Conservation (phyloP, 2,113 vertebrate genomes). For the Corythaixoides concolor region DNA sequence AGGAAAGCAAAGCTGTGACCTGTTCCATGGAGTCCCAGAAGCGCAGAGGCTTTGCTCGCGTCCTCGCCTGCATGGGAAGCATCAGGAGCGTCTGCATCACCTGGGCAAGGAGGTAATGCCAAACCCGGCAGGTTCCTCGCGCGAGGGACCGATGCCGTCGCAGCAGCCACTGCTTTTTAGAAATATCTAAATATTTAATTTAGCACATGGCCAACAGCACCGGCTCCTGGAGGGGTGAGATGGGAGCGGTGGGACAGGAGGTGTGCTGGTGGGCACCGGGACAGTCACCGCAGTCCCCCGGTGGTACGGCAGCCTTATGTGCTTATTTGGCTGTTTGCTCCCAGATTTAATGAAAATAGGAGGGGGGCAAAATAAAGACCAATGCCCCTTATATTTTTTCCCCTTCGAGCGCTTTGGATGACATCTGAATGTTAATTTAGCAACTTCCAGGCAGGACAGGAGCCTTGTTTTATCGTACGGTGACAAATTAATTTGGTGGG, state of each 20-base stretch:
- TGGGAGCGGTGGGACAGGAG: neutral
- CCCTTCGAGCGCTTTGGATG: neutral
- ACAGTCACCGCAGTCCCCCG: neutral
- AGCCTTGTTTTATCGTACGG: neutral
- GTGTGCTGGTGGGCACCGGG: neutral
- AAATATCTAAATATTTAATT: no score
- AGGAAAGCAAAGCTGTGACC: accelerated
- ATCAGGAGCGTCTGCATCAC: neutral
- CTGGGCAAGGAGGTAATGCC: neutral
- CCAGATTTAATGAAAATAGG: neutral
- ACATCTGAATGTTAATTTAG: neutral
- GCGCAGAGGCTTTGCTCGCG: neutral
- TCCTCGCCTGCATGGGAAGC: neutral
- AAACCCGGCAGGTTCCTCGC: neutral
- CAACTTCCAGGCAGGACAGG: neutral
- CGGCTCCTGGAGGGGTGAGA: accelerated
- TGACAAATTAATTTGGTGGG: conserved; percentile 8
- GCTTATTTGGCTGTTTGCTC: neutral
- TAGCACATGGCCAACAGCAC: neutral
- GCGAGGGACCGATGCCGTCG: neutral
- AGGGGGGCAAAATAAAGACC: neutral
- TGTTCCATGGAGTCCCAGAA: neutral
- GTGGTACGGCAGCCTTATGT: accelerated
- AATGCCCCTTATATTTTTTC: neutral
- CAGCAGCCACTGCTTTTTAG: neutral